Base-by-base conservation (phyloP, 2,113 vertebrate genomes). In the Phalacrocorax carbo region DNA sequence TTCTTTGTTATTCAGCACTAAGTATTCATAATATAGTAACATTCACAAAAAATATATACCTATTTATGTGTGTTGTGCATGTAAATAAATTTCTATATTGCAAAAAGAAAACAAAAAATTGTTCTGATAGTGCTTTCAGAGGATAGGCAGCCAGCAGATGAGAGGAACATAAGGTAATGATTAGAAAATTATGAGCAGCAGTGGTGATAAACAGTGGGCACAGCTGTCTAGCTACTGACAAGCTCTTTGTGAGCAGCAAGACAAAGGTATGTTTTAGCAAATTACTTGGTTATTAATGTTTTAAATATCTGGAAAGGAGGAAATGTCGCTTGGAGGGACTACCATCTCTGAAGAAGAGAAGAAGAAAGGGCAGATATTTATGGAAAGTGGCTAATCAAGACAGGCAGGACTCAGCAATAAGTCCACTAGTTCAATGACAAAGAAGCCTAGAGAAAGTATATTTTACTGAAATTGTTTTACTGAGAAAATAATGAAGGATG, bases 121-220 rank as follows among this genome's bases (percentile, higher is more conserved):
- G 21, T 60, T 61, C 48, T 81, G 70, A 82, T 55, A 72, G 44
- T 34, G 6, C 18, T 82, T 93, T 94, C 77, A 76, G 64, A 92
- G 71, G 65, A 44, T 25, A 93, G 40, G 54, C 49, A 88, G 46
- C 13, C 30, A 88, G 51, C 85, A 96, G 75, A 80, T 80, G 82
- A 95, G 68, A 86, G 32, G n/a, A 95, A 65, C 93, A 96, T 93
- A 93, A 90, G 88, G 92, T 83, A 94, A 93, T 95, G 90, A 96
- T 96, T 93, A 94, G 92, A 88, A 87, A 91, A 95, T 80, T 94
- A 94, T 23, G 21, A 90, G 46, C 68, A 88, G 7, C 26, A 62
- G 26, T 73, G 40, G 46, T 92, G 85, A 66, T 83, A 93, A 94
- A 88, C 82, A 88, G 60, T 81, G 72, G 49, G 79, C 75, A 95